Evolutionary conservation across 2,113 vertebrate genomes (phyloP).

Genomic region (Chunga burmeisteri): DNA sequence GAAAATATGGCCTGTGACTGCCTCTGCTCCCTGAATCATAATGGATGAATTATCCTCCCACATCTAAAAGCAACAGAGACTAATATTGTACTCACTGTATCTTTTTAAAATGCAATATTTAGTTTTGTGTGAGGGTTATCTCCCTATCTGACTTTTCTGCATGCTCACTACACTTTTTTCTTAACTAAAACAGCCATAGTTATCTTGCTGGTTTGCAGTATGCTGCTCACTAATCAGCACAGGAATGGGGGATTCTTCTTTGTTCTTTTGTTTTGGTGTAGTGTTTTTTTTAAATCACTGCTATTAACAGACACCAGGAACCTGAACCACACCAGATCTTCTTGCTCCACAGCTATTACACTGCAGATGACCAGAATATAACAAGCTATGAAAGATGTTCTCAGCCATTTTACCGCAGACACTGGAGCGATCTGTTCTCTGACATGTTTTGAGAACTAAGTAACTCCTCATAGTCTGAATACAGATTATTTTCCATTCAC

Average conservation of each 20-base stretch:
- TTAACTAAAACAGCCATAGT: not conserved
- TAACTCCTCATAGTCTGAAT: not conserved
- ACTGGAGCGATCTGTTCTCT: not conserved
- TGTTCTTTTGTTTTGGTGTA: not conserved
- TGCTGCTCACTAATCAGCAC: not conserved
- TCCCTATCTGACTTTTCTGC: not conserved
- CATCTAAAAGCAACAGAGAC: not conserved
- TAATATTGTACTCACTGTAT: not conserved
- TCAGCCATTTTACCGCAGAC: not conserved
- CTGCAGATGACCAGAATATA: not conserved
- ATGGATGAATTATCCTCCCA: constrained; percentile 2
- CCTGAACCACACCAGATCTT: not conserved
- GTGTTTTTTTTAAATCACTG: not conserved
- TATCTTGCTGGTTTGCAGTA: not conserved
- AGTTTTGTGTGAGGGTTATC: not conserved
- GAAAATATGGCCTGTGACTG: constrained; percentile 7
- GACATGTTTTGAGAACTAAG: not conserved
- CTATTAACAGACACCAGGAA: not conserved
- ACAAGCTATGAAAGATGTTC: not conserved
- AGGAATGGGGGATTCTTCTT: not conserved
- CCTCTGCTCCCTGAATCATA: constrained; percentile 21
- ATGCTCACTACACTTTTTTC: not conserved
- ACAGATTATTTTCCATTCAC: not conserved
- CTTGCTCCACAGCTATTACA: not conserved
- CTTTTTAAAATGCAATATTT: not conserved